Conservation (phyloP, 2,888 invertebrate species). For the Idaea dimidiata region DNA sequence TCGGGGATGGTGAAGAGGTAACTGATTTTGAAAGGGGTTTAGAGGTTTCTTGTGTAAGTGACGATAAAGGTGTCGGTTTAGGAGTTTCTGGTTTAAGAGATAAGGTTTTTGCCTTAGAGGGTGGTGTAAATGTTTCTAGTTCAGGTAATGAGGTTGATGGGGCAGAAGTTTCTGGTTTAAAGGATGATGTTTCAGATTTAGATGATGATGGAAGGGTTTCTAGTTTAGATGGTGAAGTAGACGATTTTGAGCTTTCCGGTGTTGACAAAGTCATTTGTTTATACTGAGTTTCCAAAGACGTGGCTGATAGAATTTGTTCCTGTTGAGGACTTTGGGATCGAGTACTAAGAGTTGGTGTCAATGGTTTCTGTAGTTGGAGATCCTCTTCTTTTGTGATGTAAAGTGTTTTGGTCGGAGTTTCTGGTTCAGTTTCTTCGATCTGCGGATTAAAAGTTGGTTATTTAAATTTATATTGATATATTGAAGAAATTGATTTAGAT, state of each 20-base stretch:
- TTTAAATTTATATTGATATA: too few species aligned
- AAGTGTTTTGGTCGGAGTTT: slow-evolving; percentile 52
- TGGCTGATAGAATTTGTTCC: slow-evolving; percentile 67
- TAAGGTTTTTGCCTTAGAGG: background rate
- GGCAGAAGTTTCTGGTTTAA: background rate
- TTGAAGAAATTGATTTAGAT: too few species aligned
- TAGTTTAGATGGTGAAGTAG: slow-evolving; percentile 10
- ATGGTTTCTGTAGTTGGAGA: slow-evolving; percentile 55
- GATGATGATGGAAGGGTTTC: slow-evolving; percentile 7
- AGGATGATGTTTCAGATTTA: slow-evolving; percentile 5
- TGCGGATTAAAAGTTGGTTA: slow-evolving; percentile 15
- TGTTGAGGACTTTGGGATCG: slow-evolving; percentile 33
- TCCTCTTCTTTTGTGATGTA: slow-evolving; percentile 65
- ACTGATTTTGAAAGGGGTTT: slow-evolving; percentile 17
- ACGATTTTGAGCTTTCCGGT: slow-evolving; percentile 6
- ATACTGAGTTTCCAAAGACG: slow-evolving; percentile 55
- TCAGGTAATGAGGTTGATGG: slow-evolving; percentile 2
- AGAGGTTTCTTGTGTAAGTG: background rate
- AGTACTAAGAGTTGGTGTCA: slow-evolving; percentile 58
- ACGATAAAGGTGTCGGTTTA: background rate
- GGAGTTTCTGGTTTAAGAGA: background rate
- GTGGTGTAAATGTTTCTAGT: background rate
- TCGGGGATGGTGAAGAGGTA: slow-evolving; percentile 17
- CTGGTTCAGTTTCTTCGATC: slow-evolving; percentile 65
- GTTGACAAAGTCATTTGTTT: slow-evolving; percentile 32